Conservation (phyloP, 1,140 invertebrate species). For the Solen grandis region DNA sequence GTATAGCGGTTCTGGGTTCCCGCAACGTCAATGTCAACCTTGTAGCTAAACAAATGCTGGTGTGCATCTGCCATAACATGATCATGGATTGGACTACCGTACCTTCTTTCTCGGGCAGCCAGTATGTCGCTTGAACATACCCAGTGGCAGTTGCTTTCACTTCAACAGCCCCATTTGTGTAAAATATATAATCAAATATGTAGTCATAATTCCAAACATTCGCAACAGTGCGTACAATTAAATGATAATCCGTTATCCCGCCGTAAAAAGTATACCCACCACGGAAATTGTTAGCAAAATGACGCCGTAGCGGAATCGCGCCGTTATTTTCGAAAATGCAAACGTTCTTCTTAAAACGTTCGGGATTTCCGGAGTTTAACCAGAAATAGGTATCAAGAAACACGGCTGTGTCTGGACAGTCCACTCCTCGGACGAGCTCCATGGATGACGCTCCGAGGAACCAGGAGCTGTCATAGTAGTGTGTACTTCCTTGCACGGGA, state of each 20-base stretch:
- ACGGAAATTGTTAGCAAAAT: conserved; percentile 54
- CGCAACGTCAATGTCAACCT: conserved; percentile 71
- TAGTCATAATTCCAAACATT: conserved; percentile 75
- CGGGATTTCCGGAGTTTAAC: conserved; percentile 51
- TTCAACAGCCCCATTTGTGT: conserved; percentile 73
- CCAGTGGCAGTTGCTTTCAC: conserved; percentile 68
- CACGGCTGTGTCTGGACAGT: conserved; percentile 72
- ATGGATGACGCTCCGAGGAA: conserved; percentile 64
- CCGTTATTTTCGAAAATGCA: conserved; percentile 75
- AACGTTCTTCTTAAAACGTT: conserved; percentile 63
- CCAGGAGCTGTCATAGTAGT: conserved; percentile 67
- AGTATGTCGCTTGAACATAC: conserved; percentile 66
- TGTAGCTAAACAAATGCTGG: conserved; percentile 73
- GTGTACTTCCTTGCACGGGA: conserved; percentile 58
- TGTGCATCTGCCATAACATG: conserved; percentile 67
- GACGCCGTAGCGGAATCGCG: conserved; percentile 68
- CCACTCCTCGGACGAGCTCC: conserved; percentile 69
- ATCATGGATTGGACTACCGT: conserved; percentile 61
- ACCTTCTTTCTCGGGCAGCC: conserved; percentile 38
- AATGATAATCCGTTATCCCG: conserved; percentile 63
- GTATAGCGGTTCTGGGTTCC: conserved; percentile 66
- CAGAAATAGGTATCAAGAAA: conserved; percentile 66
- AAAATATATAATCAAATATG: conserved; percentile 77
- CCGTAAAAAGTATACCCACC: conserved; percentile 61
- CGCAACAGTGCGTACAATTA: conserved; percentile 72